Base-by-base conservation (phyloP, 2,888 invertebrate species). In the Abrostola tripartita region DNA sequence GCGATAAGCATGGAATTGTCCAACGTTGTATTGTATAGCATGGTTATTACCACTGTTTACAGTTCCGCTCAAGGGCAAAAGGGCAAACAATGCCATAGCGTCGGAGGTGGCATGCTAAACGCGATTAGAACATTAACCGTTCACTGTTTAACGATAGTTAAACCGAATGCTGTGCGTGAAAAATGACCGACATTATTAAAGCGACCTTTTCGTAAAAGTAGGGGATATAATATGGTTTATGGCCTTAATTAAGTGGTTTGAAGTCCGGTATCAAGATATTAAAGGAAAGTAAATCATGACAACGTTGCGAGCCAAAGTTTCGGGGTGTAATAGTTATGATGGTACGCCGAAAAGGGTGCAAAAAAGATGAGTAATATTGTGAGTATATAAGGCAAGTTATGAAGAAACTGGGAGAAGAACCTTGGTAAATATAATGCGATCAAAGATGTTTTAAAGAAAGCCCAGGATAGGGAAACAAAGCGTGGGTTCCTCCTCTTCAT, bases 81-180 rank as follows among this genome's bases (percentile, higher is more conserved):
- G 62, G 70, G 61, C 53, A 51, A 38, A 35, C 5, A 55, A 55
- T 12, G 36, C 40, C 24, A 24, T 35, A n/a, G 24, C 49, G 11
- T 52, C 57, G 5, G 12, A 38, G 40, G 24, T 64, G 36, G 61
- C 74, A 68, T 74, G 66, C 50, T 37, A 74, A 74, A 74, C 61
- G 61, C 74, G 57, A 70, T 74, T 74, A 60, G 14, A 56, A 61
- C 52, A 64, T 66, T 59, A 66, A 74, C 61, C 38, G 61, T 63
- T 51, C 9, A 6, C 10, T 35, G 9, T 56, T 69, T 50, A 24
- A 8, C 10, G n/a, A 54, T 49, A 40, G 44, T 69, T 53, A 51
- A 67, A 56, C 14, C n/a, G 37, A 62, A 38, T 63, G 24, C 38
- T 56, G 53, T 64, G 58, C 71, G 54, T 74, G 61, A 74, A 66